phyloP scores from a whole-genome alignment of 1,140 invertebrate species.

The Drosophila neocordata region DNA sequence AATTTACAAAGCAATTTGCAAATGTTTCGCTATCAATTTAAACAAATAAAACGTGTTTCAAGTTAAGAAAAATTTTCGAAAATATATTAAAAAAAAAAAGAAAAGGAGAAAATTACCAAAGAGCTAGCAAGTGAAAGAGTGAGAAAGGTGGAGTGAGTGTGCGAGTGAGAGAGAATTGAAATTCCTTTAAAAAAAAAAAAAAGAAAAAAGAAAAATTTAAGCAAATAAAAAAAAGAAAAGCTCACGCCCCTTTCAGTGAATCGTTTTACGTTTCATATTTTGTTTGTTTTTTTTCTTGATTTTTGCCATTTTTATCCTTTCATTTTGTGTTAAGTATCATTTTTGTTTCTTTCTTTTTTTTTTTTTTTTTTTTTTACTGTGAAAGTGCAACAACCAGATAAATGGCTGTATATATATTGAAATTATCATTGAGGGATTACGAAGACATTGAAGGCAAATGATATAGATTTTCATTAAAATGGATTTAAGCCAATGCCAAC shows the following conservation, averaged over 20 bases:
- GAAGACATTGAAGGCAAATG: background rate
- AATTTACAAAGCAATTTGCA: background rate
- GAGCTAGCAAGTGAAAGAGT: conserved; percentile 1
- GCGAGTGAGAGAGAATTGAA: background rate
- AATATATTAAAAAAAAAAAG: background rate
- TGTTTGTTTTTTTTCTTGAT: conserved; percentile 1
- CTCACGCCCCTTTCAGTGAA: conserved; percentile 44
- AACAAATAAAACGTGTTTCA: background rate
- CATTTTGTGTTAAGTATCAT: background rate
- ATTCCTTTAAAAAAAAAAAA: conserved; percentile 29
- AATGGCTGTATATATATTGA: conserved; percentile 4
- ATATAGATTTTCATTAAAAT: conserved; percentile 66
- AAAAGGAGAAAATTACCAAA: conserved; percentile 1
- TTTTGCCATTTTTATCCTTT: conserved; percentile 9
- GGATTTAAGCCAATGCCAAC: conserved; percentile 72
- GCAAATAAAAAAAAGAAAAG: conserved; percentile 30
- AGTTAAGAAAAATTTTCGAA: too few species aligned
- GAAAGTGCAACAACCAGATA: conserved; percentile 46
- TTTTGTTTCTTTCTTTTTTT: background rate
- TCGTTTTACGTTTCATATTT: conserved; percentile 6
- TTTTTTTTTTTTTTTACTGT: conserved; percentile 26
- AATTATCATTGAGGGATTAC: conserved; percentile 4
- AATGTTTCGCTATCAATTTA: background rate
- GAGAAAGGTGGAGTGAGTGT: background rate
- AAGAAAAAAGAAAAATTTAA: conserved; percentile 43